These are phyloP conservation scores for Stenotaenia linearis DNA, from an alignment of 2,888 invertebrate genomes.

Conservation along the genomic window DNA sequence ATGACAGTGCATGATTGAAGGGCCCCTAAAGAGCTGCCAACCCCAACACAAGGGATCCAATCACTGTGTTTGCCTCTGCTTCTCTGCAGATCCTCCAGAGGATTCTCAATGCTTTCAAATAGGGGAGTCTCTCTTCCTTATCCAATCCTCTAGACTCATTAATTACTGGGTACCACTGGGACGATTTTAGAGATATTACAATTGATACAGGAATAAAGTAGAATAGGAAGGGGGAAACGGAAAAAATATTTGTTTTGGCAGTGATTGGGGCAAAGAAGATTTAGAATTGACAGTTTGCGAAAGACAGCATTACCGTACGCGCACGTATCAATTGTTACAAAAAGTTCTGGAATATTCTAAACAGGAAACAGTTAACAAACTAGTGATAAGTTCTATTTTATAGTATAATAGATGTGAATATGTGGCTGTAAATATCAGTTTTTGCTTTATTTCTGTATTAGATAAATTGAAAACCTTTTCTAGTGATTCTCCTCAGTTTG, in stretches of 20 bases:
- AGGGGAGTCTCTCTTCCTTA: background rate
- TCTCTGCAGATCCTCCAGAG: background rate
- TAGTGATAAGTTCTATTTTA: no score
- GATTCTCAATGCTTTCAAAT: background rate
- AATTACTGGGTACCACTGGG: background rate
- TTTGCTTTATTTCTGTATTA: no score
- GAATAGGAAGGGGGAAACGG: background rate
- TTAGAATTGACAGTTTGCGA: background rate
- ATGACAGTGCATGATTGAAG: background rate
- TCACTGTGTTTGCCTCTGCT: constrained; percentile 1
- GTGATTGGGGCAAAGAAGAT: background rate
- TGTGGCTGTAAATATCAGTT: no score
- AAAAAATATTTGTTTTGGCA: background rate
- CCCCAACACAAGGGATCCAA: constrained; percentile 1
- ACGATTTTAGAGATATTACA: background rate
- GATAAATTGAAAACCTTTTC: no score
- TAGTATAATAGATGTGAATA: no score
- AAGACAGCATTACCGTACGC: no score
- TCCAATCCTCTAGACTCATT: background rate
- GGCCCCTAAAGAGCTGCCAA: constrained; percentile 7
- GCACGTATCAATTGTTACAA: no score
- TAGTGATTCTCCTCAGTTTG: no score
- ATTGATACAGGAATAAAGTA: background rate
- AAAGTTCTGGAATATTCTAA: no score
- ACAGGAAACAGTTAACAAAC: no score